Conservation (phyloP, 2,113 vertebrate genomes). For the Osmerus eperlanus region DNA sequence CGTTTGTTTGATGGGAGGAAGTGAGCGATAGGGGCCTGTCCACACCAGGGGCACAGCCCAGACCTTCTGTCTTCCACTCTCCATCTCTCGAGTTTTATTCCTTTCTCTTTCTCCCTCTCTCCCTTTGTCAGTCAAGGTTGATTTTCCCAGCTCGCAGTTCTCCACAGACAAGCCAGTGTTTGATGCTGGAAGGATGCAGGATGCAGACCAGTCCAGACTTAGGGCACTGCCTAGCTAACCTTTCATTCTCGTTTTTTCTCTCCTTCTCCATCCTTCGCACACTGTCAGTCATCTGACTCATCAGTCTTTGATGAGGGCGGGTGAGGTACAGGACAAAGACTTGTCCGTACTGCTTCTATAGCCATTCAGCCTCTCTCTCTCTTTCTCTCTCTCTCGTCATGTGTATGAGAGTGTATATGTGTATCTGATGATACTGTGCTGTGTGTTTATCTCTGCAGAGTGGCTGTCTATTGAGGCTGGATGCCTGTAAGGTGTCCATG, state of each 20-base stretch:
- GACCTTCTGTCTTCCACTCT: conserved; percentile 9
- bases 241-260: background rate
- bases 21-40: conserved; percentile 26
- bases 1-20: conserved; percentile 32
- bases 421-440: background rate
- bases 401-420: no score
- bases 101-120: conserved; percentile 9
- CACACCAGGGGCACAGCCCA: conserved; percentile 33
- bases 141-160: background rate
- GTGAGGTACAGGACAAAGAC: no score
- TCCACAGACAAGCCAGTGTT: background rate
- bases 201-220: background rate
- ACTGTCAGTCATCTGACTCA: background rate
- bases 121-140: conserved; percentile 4
- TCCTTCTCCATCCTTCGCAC: background rate
- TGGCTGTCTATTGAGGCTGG: conserved; percentile 66
- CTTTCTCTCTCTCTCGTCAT: background rate
- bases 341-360: no score
- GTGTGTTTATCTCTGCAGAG: conserved; percentile 62
- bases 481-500: conserved; percentile 66
- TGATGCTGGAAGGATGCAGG: background rate
- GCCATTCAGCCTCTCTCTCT: background rate
- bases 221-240: background rate
- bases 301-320: no score
- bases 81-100: background rate